A percentile compares a stretch with the other conserved stretches of the same genome.
Conservation (phyloP, 2,797 vertebrate species). For the Xerus rutilus region DNA sequence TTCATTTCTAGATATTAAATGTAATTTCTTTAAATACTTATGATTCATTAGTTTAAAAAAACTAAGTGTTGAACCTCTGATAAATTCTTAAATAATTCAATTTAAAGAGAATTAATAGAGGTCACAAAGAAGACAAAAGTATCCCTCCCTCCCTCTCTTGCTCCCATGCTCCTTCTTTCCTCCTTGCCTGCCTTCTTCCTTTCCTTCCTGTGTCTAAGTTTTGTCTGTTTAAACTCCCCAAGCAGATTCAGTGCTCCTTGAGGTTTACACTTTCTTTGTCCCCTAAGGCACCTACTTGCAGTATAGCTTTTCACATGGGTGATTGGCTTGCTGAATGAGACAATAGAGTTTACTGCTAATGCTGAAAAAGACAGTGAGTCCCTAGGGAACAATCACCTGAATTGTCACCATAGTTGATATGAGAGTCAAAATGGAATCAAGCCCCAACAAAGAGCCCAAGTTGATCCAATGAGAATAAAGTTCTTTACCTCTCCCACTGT, state of each 20-base stretch:
- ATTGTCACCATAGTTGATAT: neutral
- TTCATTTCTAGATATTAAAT: neutral
- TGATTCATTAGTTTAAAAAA: neutral
- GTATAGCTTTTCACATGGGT: neutral
- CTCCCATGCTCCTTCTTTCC: too few relatives aligned
- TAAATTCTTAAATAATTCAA: constrained; percentile 32
- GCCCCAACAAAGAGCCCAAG: neutral
- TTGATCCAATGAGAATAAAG: neutral
- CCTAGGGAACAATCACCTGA: neutral
- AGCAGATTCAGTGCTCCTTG: neutral
- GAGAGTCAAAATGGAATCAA: neutral
- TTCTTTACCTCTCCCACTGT: neutral
- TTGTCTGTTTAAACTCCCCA: neutral
- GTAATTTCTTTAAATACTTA: constrained; percentile 28
- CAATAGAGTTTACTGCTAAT: neutral
- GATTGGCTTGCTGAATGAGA: neutral
- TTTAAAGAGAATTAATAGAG: neutral
- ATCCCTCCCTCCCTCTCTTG: neutral
- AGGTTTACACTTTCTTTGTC: neutral
- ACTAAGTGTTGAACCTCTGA: neutral
- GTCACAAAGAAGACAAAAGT: neutral
- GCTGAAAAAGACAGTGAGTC: neutral
- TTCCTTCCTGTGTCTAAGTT: neutral
- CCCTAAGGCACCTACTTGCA: neutral
- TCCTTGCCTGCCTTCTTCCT: neutral